A percentile compares a stretch with the other conserved stretches of the same genome.
Evolutionary conservation across 1,140 invertebrate genomes (phyloP).

Genomic region (Bombyx mandarina): DNA sequence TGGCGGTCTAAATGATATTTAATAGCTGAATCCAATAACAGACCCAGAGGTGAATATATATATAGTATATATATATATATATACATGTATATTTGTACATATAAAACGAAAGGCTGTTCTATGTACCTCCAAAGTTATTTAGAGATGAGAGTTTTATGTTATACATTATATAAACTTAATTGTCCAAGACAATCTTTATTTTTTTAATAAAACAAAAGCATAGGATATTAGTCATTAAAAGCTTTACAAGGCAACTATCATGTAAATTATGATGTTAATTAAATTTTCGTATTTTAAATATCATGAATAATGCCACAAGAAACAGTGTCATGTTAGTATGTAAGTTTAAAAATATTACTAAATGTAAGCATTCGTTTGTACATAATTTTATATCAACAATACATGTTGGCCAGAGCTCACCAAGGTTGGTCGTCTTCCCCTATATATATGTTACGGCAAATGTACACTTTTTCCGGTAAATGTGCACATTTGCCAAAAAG

Average conservation of each 20-base stretch:
- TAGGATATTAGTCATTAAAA: constrained; percentile 50
- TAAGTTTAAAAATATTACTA: constrained; percentile 10
- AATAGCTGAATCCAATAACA: constrained; percentile 18
- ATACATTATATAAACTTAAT: constrained; percentile 36
- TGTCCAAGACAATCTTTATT: constrained; percentile 64
- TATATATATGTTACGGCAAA: no score
- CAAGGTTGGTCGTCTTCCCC: no score
- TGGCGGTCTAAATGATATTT: constrained; percentile 50
- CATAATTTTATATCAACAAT: neutral
- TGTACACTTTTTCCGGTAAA: no score
- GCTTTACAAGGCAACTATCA: constrained; percentile 52
- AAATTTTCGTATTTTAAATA: constrained; percentile 19
- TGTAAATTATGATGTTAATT: constrained; percentile 4
- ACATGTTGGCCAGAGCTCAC: neutral
- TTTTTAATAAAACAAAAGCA: constrained; percentile 49
- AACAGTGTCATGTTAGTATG: constrained; percentile 18
- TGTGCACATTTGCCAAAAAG: no score
- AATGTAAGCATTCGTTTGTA: no score
- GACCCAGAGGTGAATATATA: constrained; percentile 32
- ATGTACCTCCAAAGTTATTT: constrained; percentile 70
- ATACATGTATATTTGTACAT: constrained; percentile 1
- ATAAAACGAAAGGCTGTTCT: constrained; percentile 66
- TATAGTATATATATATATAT: neutral
- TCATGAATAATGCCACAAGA: constrained; percentile 25
- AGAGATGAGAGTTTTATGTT: constrained; percentile 49